Percentiles rank a stretch among this genome's conserved stretches.
These are phyloP conservation scores for Thymallus thymallus DNA, from an alignment of 2,113 vertebrate genomes.

Conservation along the genomic window DNA sequence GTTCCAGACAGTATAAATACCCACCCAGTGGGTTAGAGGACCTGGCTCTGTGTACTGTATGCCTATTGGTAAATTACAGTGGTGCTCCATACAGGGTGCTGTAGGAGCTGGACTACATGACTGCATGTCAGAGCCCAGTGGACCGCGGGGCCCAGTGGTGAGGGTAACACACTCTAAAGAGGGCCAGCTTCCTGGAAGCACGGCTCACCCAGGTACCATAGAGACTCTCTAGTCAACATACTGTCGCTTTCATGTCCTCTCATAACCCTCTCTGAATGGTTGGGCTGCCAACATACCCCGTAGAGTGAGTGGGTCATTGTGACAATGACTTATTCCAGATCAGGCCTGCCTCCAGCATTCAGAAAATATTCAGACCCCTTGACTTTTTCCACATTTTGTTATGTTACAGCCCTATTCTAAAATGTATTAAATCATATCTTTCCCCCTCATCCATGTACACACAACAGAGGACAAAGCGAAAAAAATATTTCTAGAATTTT, in stretches of 20 bases:
- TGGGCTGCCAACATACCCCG: neutral
- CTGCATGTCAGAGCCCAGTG: neutral
- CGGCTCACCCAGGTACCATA: conserved; percentile 17
- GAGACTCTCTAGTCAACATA: conserved; percentile 17
- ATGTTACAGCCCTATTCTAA: too few species aligned
- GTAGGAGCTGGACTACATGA: neutral
- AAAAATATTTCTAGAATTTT: too few species aligned
- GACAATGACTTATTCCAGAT: conserved; percentile 30
- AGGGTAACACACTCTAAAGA: conserved; percentile 11
- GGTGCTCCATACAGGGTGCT: neutral
- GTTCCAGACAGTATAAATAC: too few species aligned
- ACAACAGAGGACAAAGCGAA: too few species aligned
- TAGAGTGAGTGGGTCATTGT: conserved; percentile 2
- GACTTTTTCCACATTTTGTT: too few species aligned
- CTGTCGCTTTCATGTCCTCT: neutral
- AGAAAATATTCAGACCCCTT: neutral
- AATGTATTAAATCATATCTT: too few species aligned
- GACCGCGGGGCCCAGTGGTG: conserved; percentile 3
- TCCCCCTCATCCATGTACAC: too few species aligned
- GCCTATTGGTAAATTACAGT: neutral
- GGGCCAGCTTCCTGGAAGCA: conserved; percentile 24
- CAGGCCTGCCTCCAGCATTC: neutral
- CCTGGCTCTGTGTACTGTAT: neutral
- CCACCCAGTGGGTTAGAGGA: neutral
- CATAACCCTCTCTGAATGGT: conserved; percentile 4